A percentile compares a stretch with the other conserved stretches of the same genome.
Conservation (phyloP, 2,888 invertebrate genomes). For the Labia minor region DNA sequence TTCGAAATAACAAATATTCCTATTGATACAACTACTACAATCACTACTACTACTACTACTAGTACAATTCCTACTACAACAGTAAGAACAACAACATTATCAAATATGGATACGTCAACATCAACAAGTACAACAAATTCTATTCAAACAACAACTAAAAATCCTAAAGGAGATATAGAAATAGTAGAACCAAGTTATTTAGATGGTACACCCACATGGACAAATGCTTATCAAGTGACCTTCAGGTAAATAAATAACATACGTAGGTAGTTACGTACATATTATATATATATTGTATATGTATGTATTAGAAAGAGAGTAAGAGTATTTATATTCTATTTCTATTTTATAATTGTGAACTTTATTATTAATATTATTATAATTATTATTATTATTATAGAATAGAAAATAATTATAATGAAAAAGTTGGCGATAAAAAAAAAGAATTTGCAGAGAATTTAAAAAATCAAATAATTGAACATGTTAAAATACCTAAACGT, state of each 20-base stretch:
- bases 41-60: no score
- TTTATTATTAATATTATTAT: neutral
- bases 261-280: no score
- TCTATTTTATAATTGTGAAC: no score
- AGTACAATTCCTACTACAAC: no score
- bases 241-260: slow-evolving; percentile 22
- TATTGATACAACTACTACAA: neutral
- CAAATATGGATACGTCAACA: neutral
- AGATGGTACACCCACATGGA: slow-evolving; percentile 17
- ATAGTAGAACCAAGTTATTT: neutral
- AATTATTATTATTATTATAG: slow-evolving; percentile 20
- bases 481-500: slow-evolving; percentile 21
- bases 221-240: slow-evolving; percentile 20
- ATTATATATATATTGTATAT: neutral
- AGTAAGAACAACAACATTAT: neutral
- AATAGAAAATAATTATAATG: slow-evolving; percentile 26
- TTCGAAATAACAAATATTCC: neutral
- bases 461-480: slow-evolving; percentile 21
- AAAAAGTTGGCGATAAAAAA: slow-evolving; percentile 25
- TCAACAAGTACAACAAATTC: slow-evolving; percentile 16
- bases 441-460: slow-evolving; percentile 23
- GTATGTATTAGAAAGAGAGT: no score
- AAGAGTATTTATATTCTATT: no score
- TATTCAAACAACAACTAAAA: neutral
- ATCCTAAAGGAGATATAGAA: neutral